These are phyloP conservation scores for Trichoplusia ni DNA, from an alignment of 1,140 invertebrate genomes.

Conservation along the genomic window DNA sequence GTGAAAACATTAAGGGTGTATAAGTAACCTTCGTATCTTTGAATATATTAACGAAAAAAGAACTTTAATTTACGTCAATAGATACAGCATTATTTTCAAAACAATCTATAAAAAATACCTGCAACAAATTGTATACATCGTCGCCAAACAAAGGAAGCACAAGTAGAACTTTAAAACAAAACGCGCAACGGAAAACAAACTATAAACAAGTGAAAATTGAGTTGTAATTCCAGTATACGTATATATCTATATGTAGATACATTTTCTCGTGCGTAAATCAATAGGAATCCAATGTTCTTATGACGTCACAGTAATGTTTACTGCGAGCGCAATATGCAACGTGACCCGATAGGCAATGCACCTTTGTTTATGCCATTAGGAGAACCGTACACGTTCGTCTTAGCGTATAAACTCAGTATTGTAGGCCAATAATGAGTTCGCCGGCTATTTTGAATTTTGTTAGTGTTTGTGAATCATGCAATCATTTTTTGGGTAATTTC, in stretches of 20 bases:
- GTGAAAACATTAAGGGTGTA: no score
- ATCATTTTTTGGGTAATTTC: not conserved
- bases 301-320: conserved; percentile 3
- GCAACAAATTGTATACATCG: no score
- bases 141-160: no score
- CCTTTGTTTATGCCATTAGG: conserved; percentile 18
- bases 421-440: not conserved
- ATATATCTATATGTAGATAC: not conserved
- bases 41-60: no score
- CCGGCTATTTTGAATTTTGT: not conserved
- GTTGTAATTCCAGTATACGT: no score
- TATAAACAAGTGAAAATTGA: no score
- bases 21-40: no score
- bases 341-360: conserved; percentile 19
- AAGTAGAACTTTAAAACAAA: no score
- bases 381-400: conserved; percentile 16
- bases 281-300: not conserved
- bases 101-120: no score
- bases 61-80: no score
- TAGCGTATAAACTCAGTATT: conserved; percentile 4
- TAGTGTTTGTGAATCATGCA: not conserved
- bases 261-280: not conserved
- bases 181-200: no score
- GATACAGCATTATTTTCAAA: no score
- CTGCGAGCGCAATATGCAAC: conserved; percentile 4